Evolutionary conservation across 2,888 invertebrate genomes (phyloP).

Genomic region (Ischnura elegans): DNA sequence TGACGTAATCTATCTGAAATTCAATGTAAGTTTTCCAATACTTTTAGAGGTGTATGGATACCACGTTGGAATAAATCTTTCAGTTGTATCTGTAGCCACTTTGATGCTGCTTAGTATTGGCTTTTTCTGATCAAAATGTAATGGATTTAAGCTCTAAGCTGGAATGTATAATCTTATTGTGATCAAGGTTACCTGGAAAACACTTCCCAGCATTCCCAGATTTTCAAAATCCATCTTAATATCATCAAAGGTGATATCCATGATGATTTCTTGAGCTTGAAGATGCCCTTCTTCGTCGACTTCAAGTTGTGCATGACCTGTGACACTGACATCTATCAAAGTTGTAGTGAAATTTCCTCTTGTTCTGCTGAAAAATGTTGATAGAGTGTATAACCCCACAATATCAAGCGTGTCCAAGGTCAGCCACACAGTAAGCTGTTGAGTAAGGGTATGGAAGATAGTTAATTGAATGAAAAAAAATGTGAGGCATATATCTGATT

Average conservation of each 20-base stretch:
- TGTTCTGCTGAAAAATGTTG: slow-evolving; percentile 85
- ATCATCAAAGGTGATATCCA: slow-evolving; percentile 88
- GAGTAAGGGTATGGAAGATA: neutral
- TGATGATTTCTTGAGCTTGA: slow-evolving; percentile 87
- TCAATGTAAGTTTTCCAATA: too few relatives aligned
- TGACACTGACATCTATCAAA: slow-evolving; percentile 85
- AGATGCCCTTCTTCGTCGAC: slow-evolving; percentile 88
- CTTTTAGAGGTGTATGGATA: too few relatives aligned
- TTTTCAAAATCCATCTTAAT: slow-evolving; percentile 91
- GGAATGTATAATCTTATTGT: too few relatives aligned
- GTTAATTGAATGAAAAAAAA: slow-evolving; percentile 72
- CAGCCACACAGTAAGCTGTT: slow-evolving; percentile 85
- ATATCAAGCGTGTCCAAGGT: slow-evolving; percentile 86
- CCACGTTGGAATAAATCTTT: too few relatives aligned
- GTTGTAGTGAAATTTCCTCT: slow-evolving; percentile 89
- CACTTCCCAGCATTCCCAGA: slow-evolving; percentile 86
- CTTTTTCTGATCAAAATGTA: too few relatives aligned
- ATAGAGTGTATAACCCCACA: slow-evolving; percentile 87
- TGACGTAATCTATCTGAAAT: too few relatives aligned
- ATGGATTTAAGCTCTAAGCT: too few relatives aligned
- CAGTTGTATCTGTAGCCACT: too few relatives aligned
- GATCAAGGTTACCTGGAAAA: slow-evolving; percentile 77
- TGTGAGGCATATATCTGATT: neutral
- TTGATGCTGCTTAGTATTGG: too few relatives aligned
- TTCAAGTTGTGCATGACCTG: slow-evolving; percentile 85